A percentile compares a stretch with the other conserved stretches of the same genome.
Evolutionary conservation across 1,140 invertebrate species (phyloP).

Genomic region (Parasteatoda tepidariorum): DNA sequence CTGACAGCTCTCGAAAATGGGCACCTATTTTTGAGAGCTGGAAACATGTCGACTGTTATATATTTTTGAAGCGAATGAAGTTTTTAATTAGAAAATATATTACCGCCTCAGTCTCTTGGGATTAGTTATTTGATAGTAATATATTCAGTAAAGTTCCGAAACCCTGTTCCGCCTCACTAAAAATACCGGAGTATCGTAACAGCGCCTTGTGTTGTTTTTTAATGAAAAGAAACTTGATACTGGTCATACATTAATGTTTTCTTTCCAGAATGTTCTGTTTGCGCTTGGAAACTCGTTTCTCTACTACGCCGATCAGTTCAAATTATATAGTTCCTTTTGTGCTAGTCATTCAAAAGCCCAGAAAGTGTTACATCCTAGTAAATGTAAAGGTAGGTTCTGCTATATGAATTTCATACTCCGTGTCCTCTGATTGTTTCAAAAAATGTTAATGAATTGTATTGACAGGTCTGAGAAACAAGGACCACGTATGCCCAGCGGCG

Average conservation of each 20-base stretch:
- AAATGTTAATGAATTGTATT: background rate
- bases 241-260: background rate
- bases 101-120: too few species aligned
- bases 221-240: too few species aligned
- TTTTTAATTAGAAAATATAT: too few species aligned
- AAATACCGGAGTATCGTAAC: too few species aligned
- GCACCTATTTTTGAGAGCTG: too few species aligned
- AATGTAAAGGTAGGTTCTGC: constrained; percentile 70
- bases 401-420: background rate
- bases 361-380: constrained; percentile 97
- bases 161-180: too few species aligned
- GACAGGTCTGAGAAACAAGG: constrained; percentile 48
- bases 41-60: too few species aligned
- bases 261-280: constrained; percentile 89
- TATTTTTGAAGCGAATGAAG: too few species aligned
- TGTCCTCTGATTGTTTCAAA: background rate
- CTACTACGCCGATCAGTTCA: constrained; percentile 98
- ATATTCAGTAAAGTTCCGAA: too few species aligned
- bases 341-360: constrained; percentile 98
- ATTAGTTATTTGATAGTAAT: too few species aligned
- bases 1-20: too few species aligned
- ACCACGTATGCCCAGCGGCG: constrained; percentile 66
- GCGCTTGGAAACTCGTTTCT: constrained; percentile 96
- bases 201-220: too few species aligned
- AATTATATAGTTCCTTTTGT: constrained; percentile 98